Evolutionary conservation across 2,113 vertebrate species (phyloP).

Genomic region (Platichthys flesus): DNA sequence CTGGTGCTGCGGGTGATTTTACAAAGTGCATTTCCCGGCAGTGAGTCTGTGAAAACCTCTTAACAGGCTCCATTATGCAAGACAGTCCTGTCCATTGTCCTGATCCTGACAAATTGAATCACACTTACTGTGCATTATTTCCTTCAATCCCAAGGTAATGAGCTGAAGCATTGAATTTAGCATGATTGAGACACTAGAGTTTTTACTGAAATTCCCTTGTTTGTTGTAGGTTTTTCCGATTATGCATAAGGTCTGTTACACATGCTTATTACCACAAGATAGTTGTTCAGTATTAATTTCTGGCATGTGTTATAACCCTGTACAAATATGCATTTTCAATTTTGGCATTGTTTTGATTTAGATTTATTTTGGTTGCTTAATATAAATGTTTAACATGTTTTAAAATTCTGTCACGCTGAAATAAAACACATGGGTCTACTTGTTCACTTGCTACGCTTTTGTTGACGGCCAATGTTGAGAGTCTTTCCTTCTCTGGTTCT

Average conservation of each 20-base stretch:
- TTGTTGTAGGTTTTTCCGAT: background rate
- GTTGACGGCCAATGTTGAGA: background rate
- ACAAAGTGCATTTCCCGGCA: constrained; percentile 64
- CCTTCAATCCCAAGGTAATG: constrained; percentile 29
- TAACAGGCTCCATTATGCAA: constrained; percentile 64
- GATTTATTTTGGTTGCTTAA: too few relatives aligned
- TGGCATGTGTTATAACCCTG: too few relatives aligned
- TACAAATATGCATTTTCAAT: too few relatives aligned
- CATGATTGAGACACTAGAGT: constrained; percentile 13
- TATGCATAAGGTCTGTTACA: background rate
- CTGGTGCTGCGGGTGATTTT: background rate
- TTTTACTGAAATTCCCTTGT: constrained; percentile 19
- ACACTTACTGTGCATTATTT: constrained; percentile 26
- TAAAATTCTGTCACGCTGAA: background rate
- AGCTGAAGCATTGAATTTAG: constrained; percentile 20
- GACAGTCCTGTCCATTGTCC: constrained; percentile 43
- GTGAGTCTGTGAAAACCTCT: constrained; percentile 55
- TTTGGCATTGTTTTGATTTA: too few relatives aligned
- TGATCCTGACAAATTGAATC: constrained; percentile 51
- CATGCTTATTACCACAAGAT: background rate
- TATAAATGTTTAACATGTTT: background rate
- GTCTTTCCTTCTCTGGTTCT: background rate
- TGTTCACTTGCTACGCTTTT: background rate
- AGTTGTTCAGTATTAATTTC: background rate
- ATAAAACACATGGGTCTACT: background rate